A percentile compares a stretch with the other conserved stretches of the same genome.
Evolutionary conservation across 2,888 invertebrate genomes (phyloP).

Genomic region (Erpobdella octoculata): DNA sequence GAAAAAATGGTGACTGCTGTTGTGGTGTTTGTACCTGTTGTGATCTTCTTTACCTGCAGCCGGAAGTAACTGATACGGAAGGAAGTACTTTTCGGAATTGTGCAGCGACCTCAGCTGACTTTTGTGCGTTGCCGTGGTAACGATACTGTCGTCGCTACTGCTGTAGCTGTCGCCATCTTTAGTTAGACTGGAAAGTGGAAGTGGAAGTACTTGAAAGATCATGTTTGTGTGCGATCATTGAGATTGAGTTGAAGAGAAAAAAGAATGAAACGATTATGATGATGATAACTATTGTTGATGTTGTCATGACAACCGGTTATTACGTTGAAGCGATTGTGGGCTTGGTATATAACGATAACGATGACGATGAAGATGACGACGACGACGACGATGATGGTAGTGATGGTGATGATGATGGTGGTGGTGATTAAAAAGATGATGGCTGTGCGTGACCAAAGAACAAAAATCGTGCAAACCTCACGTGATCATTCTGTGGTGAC

Average conservation of each 20-base stretch:
- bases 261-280: too few relatives aligned
- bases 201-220: too few relatives aligned
- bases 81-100: neutral
- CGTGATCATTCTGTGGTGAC: neutral
- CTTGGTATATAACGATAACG: neutral
- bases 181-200: too few relatives aligned
- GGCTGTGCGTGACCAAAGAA: too few relatives aligned
- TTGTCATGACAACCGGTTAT: neutral
- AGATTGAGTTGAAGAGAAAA: too few relatives aligned
- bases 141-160: slow-evolving; percentile 10
- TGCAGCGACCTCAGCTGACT: neutral
- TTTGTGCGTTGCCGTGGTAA: neutral
- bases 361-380: neutral
- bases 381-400: neutral
- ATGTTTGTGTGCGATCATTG: too few relatives aligned
- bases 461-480: too few relatives aligned
- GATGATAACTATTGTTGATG: neutral
- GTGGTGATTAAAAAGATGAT: neutral
- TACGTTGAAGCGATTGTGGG: neutral
- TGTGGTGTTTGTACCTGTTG: neutral
- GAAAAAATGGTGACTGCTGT: neutral
- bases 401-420: slow-evolving; percentile 2
- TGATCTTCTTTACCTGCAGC: neutral
- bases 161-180: slow-evolving; percentile 4
- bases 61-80: neutral